These are phyloP conservation scores for Pomacea maculata DNA, from an alignment of 1,140 invertebrate species.

Conservation along the genomic window DNA sequence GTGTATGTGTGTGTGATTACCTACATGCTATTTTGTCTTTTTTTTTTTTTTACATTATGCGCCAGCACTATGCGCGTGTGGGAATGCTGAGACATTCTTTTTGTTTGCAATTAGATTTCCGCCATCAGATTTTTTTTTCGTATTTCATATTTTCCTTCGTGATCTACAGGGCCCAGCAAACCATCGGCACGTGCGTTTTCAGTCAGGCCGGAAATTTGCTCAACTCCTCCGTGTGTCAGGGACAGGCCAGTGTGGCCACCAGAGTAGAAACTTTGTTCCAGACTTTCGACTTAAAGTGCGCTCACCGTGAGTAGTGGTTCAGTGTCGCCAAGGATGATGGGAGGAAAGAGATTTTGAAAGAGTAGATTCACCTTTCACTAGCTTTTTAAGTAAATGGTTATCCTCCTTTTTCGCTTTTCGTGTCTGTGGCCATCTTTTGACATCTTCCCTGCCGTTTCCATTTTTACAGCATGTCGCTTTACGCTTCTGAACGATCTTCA, in stretches of 20 bases:
- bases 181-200: constrained; percentile 21
- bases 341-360: no score
- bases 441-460: no score
- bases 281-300: constrained; percentile 32
- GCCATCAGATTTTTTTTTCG: no score
- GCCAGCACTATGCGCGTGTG: no score
- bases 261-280: constrained; percentile 20
- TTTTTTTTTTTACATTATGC: no score
- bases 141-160: no score
- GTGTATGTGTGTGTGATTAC: not conserved
- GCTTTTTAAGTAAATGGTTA: no score
- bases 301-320: constrained; percentile 28
- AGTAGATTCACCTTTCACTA: no score
- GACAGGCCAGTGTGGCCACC: constrained; percentile 3
- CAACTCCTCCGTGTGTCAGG: constrained; percentile 22
- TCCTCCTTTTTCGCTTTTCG: no score
- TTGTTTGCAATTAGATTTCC: no score
- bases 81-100: no score
- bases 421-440: no score
- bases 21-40: not conserved
- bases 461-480: constrained; percentile 24
- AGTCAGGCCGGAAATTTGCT: constrained; percentile 7
- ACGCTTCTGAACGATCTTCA: constrained; percentile 11
- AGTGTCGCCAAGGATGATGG: not conserved
- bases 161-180: constrained; percentile 19